Percentiles rank a stretch among this genome's conserved stretches.
These are phyloP conservation scores for Nymphalis io DNA, from an alignment of 1,140 invertebrate species.

Conservation along the genomic window DNA sequence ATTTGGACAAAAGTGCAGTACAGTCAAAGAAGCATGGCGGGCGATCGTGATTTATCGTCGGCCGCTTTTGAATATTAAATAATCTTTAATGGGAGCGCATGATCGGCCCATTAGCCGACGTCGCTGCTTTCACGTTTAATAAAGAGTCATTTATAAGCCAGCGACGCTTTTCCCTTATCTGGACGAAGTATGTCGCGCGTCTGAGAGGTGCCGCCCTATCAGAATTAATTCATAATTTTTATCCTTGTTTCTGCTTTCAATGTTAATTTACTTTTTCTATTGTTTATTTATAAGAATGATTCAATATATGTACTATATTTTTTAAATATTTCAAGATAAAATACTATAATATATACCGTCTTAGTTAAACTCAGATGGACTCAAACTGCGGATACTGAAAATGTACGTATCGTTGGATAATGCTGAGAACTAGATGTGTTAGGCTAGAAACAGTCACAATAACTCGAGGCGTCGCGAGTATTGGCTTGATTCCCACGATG, in stretches of 20 bases:
- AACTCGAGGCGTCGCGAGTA: slow-evolving; percentile 42
- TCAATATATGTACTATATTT: not conserved
- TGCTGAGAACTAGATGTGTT: slow-evolving; percentile 24
- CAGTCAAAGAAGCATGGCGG: slow-evolving; percentile 74
- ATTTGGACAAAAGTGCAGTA: slow-evolving; percentile 73
- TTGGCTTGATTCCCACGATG: slow-evolving; percentile 59
- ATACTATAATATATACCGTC: not conserved
- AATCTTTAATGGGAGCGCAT: slow-evolving; percentile 81
- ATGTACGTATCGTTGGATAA: slow-evolving; percentile 19
- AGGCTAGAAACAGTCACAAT: slow-evolving; percentile 31
- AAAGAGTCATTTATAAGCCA: slow-evolving; percentile 80
- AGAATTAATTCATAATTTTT: slow-evolving; percentile 78
- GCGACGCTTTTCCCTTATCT: slow-evolving; percentile 79
- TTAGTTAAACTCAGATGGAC: not conserved
- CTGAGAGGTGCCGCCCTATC: slow-evolving; percentile 78
- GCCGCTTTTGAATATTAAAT: slow-evolving; percentile 80
- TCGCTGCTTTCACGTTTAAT: slow-evolving; percentile 80
- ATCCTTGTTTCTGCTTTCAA: slow-evolving; percentile 49
- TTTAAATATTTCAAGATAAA: not conserved
- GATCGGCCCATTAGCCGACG: slow-evolving; percentile 79
- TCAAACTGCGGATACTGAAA: slow-evolving; percentile 1
- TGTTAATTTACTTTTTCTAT: slow-evolving; percentile 37
- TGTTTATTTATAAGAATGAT: slow-evolving; percentile 22
- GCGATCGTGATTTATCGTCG: slow-evolving; percentile 77
- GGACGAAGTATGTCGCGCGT: slow-evolving; percentile 76